Conservation (phyloP, 2,888 invertebrate genomes). For the Stenolophus ochropezus region DNA sequence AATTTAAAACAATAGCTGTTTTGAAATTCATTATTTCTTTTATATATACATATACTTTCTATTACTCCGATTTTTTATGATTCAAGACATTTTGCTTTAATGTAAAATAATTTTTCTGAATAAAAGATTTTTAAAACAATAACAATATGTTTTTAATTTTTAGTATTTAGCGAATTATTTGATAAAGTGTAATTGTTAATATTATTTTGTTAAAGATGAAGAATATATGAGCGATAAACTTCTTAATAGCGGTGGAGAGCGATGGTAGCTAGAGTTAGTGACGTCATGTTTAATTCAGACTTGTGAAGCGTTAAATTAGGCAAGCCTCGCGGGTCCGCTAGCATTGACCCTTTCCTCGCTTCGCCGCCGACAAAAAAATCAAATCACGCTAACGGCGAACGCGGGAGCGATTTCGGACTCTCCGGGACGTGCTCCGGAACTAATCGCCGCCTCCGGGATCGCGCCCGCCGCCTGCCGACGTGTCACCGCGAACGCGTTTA, state of each 20-base stretch:
- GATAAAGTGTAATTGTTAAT: too few relatives aligned
- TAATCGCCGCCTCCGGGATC: constrained; percentile 34
- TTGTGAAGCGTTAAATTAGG: constrained; percentile 59
- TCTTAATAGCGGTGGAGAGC: neutral
- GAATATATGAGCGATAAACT: neutral
- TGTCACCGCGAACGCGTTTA: constrained; percentile 34
- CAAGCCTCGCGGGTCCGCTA: constrained; percentile 46
- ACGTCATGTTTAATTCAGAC: constrained; percentile 56
- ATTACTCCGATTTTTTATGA: too few relatives aligned
- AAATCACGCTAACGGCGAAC: constrained; percentile 57
- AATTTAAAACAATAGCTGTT: too few relatives aligned
- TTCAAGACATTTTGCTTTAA: too few relatives aligned
- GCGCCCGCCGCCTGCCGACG: neutral
- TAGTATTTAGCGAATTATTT: too few relatives aligned
- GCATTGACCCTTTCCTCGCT: constrained; percentile 34
- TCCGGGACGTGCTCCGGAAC: constrained; percentile 52
- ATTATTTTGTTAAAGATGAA: too few relatives aligned
- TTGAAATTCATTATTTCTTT: too few relatives aligned
- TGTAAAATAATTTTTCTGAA: too few relatives aligned
- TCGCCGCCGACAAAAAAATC: constrained; percentile 57
- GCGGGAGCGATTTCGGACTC: constrained; percentile 47
- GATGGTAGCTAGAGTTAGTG: neutral
- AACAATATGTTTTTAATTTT: too few relatives aligned
- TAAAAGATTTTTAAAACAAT: too few relatives aligned
- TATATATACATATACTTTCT: too few relatives aligned